Evolutionary conservation across 2,888 invertebrate genomes (phyloP), one percentile per base, ranked within the genome.

Genomic region (Scaptomyza flava): DNA sequence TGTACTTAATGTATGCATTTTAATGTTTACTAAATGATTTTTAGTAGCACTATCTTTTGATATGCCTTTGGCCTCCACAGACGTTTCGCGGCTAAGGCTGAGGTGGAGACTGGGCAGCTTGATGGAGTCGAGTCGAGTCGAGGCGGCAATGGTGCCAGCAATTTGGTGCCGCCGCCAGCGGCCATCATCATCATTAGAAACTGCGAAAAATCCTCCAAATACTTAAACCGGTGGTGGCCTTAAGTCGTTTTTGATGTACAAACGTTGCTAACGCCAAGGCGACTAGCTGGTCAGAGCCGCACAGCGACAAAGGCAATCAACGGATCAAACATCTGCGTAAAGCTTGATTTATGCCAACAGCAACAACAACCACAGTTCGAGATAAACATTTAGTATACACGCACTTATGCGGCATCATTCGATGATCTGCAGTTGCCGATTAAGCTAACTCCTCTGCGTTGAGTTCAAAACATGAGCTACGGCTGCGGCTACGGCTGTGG

Each of bases 121-220:
- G 58, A 74, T 73, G 73, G 64, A 52, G 58, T 73, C 69, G 64
- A 52, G 58, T 73, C 69, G 64, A 52, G 54, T 36, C 20, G 64
- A 52, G 54, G 31, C 27, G 43, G 70, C 74, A 70, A 70, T 74
- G 67, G 63, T 48, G 75, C 52, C 60, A 63, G 74, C 76, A 71
- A 75, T 71, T 75, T 75, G 68, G 64, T 54, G 79, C 54, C 79
- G 79, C 67, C 67, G 67, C 68, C 63, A 67, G 68, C 58, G 67
- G 72, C 72, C 57, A 72, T 84, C 74, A 84, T 87, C 81, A 81
- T 84, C 79, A 84, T 84, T 84, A 84, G 83, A 84, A 84, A 86
- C 84, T 72, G 76, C 76, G 85, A 81, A 84, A 79, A 81, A 74
- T 84, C 87, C 79, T 73, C 79, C 71, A 78, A 83, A 86, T 69